Conservation (phyloP, 2,888 invertebrate genomes). For the Hypselothyrea guttata region DNA sequence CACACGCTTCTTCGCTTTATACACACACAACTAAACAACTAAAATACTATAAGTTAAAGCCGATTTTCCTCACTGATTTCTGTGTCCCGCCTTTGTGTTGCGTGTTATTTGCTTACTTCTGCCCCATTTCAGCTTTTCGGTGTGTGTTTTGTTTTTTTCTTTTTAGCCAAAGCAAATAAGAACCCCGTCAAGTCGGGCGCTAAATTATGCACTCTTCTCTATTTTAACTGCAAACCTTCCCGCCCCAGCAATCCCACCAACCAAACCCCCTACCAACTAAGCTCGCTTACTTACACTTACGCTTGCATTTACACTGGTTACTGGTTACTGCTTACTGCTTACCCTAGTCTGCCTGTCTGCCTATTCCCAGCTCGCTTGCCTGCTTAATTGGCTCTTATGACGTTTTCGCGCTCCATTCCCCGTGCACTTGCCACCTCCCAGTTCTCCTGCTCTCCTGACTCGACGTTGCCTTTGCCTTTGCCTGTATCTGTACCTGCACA, state of each 20-base stretch:
- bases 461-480: constrained; percentile 20
- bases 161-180: constrained; percentile 62
- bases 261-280: constrained; percentile 9
- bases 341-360: constrained; percentile 36
- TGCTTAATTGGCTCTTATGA: constrained; percentile 77
- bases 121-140: constrained; percentile 35
- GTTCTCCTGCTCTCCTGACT: no score
- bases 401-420: constrained; percentile 66
- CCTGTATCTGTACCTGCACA: constrained; percentile 35
- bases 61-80: constrained; percentile 63
- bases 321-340: neutral
- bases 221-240: neutral
- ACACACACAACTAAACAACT: constrained; percentile 6
- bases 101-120: constrained; percentile 57
- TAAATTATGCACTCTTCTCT: constrained; percentile 50
- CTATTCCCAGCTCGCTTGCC: constrained; percentile 58
- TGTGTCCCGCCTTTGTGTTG: constrained; percentile 44
- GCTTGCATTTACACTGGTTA: neutral
- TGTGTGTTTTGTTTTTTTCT: no score
- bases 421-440: constrained; percentile 4
- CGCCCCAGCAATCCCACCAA: no score
- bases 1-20: constrained; percentile 5
- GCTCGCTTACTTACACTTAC: constrained; percentile 19
- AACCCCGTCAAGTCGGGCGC: constrained; percentile 57
- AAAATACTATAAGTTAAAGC: constrained; percentile 35